These are phyloP conservation scores for Rhineura floridana DNA, from an alignment of 2,113 vertebrate species.

Conservation along the genomic window DNA sequence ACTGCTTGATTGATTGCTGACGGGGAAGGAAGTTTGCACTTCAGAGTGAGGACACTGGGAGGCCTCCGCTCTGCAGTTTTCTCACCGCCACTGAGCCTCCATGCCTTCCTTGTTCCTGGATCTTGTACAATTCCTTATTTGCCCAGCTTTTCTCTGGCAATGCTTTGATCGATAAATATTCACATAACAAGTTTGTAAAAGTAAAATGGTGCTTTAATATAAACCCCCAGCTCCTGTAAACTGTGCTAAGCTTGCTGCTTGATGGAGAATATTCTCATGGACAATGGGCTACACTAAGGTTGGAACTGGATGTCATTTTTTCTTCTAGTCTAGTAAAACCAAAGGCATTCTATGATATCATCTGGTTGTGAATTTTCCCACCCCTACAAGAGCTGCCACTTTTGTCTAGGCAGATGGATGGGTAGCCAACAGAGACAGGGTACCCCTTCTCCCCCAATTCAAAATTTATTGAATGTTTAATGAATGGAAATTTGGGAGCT, in stretches of 20 bases:
- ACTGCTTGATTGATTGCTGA: slow-evolving; percentile 86
- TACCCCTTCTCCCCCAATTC: too few species aligned
- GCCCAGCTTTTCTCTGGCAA: background rate
- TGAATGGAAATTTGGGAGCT: background rate
- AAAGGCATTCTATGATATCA: background rate
- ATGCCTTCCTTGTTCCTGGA: background rate
- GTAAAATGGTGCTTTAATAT: background rate
- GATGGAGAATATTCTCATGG: background rate
- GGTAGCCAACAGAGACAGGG: too few species aligned
- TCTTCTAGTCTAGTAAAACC: background rate
- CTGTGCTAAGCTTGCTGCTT: background rate
- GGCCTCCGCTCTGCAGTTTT: slow-evolving; percentile 48
- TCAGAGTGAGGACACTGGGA: slow-evolving; percentile 56
- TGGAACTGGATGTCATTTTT: too few species aligned
- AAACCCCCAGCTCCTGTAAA: background rate
- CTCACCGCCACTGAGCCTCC: slow-evolving; percentile 24
- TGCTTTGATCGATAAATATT: background rate
- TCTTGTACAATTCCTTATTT: slow-evolving; percentile 37
- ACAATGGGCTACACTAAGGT: background rate
- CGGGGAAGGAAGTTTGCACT: slow-evolving; percentile 76
- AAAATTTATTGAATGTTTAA: background rate
- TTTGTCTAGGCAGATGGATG: too few species aligned
- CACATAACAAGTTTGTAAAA: background rate
- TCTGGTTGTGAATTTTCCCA: background rate
- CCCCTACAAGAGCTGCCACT: too few species aligned